phyloP scores from a whole-genome alignment of 2,888 invertebrate genomes.

The Dryadula phaetusa region DNA sequence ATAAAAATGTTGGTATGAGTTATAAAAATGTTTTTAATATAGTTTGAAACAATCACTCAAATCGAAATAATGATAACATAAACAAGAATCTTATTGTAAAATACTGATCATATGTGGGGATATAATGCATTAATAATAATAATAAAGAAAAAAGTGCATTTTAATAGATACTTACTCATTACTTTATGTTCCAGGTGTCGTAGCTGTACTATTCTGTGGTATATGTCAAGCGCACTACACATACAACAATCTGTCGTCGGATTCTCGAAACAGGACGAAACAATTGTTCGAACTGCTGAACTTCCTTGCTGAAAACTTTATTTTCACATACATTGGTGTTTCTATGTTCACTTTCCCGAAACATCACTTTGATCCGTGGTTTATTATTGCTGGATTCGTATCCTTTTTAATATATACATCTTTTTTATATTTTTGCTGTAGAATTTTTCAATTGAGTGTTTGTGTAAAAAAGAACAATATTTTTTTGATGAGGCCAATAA shows the following conservation, averaged over 20 bases:
- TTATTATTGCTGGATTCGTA: constrained; percentile 97
- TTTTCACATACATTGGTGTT: constrained; percentile 99
- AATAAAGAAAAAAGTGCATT: too few relatives aligned
- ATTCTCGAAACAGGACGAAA: constrained; percentile 94
- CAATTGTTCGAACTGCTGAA: constrained; percentile 97
- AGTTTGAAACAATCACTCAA: too few relatives aligned
- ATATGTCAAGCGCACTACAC: constrained; percentile 99
- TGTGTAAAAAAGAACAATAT: too few relatives aligned
- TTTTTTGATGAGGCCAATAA: too few relatives aligned
- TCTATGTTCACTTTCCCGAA: constrained; percentile 99
- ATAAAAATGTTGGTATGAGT: too few relatives aligned
- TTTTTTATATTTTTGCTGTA: neutral
- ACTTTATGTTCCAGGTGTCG: constrained; percentile 87
- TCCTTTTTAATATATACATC: constrained; percentile 84
- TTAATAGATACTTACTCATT: neutral
- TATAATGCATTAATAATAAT: too few relatives aligned
- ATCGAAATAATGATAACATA: too few relatives aligned
- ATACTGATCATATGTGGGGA: too few relatives aligned
- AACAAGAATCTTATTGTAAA: too few relatives aligned
- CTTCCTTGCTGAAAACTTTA: constrained; percentile 98
- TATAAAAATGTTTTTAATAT: too few relatives aligned
- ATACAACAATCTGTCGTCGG: constrained; percentile 96
- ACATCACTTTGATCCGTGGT: constrained; percentile 96
- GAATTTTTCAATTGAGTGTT: too few relatives aligned
- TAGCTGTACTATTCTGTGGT: constrained; percentile 98